Evolutionary conservation across 2,797 vertebrate genomes (phyloP).

Genomic region (Spinus olivaceus): DNA sequence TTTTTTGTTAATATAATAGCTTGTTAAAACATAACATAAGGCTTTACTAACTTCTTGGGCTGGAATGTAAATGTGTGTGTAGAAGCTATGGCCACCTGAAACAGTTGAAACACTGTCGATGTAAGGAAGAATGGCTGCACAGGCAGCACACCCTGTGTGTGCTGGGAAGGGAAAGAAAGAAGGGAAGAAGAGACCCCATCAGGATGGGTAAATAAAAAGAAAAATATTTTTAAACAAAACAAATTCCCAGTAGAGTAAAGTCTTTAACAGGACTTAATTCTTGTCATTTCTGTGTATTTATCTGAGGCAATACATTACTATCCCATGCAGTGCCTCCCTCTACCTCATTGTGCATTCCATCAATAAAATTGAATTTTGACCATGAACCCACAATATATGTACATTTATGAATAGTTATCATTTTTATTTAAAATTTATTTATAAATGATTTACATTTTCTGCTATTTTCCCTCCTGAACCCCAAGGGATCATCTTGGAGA

Average conservation of each 20-base stretch:
- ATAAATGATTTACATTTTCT: not conserved
- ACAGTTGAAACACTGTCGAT: not conserved
- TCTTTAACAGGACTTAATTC: not conserved
- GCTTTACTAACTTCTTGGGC: not conserved
- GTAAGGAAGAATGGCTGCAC: not conserved
- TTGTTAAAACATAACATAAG: not conserved
- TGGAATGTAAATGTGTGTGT: not conserved
- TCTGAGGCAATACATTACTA: not conserved
- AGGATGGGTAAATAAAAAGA: not conserved
- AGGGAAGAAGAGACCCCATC: not conserved
- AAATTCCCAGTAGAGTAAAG: not conserved
- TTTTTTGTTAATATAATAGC: not conserved
- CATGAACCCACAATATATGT: rapidly evolving
- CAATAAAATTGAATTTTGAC: not conserved
- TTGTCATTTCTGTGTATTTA: not conserved
- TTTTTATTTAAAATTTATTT: not conserved
- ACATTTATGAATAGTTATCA: not conserved
- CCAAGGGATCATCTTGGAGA: not conserved
- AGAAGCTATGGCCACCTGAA: not conserved
- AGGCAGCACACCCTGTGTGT: not conserved
- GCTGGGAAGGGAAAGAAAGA: not conserved
- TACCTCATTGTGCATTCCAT: not conserved
- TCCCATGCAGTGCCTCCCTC: not conserved
- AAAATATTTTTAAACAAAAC: not conserved
- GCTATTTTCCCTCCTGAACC: not conserved